Evolutionary conservation across 1,140 invertebrate genomes (phyloP).

Genomic region (Papilio helenus): DNA sequence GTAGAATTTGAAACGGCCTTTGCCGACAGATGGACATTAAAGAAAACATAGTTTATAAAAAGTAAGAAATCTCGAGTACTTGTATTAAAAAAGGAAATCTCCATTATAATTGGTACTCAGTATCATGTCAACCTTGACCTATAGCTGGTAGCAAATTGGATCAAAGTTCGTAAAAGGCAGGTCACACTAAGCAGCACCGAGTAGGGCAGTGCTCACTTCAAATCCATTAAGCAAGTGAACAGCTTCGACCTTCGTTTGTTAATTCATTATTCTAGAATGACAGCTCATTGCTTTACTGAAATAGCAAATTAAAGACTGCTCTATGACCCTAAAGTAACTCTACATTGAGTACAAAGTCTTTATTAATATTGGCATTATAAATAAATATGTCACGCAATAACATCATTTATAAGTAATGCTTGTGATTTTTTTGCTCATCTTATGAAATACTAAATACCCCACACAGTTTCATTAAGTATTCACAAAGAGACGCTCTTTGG

Average conservation of each 20-base stretch:
- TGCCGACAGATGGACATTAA: not conserved
- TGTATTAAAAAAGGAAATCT: not conserved
- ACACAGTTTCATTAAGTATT: too few species aligned
- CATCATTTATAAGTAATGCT: too few species aligned
- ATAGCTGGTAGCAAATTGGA: not conserved
- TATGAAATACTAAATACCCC: too few species aligned
- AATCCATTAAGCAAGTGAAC: not conserved
- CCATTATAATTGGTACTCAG: not conserved
- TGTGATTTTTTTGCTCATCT: not conserved
- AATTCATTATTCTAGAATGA: not conserved
- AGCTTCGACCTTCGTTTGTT: not conserved
- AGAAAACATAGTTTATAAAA: too few species aligned
- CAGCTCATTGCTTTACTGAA: not conserved
- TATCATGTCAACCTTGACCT: constrained; percentile 2
- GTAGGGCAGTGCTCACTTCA: not conserved
- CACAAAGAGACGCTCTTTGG: too few species aligned
- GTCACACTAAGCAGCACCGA: not conserved
- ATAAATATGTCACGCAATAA: too few species aligned
- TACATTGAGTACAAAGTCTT: not conserved
- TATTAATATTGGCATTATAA: not conserved
- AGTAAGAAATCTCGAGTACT: not conserved
- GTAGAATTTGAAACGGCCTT: not conserved
- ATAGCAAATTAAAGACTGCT: not conserved
- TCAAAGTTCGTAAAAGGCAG: constrained; percentile 5
- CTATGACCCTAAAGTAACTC: not conserved